Evolutionary conservation across 2,113 vertebrate species (phyloP).

Genomic region (Ramphastos sulfuratus): DNA sequence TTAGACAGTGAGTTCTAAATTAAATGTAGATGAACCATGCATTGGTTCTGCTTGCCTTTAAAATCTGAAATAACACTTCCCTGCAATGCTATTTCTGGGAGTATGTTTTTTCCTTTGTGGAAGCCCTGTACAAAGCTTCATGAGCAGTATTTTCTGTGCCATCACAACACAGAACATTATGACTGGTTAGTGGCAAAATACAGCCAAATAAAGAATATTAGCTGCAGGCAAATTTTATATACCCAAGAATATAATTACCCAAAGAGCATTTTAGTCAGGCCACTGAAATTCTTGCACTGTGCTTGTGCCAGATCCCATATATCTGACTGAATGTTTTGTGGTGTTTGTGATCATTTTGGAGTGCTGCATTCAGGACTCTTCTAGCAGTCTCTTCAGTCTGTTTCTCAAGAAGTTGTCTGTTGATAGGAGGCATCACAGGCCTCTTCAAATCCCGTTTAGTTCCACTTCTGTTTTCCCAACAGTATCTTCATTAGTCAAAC

Average conservation of each 20-base stretch:
- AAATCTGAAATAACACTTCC: neutral
- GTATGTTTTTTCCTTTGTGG: neutral
- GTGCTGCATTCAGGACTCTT: neutral
- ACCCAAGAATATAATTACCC: neutral
- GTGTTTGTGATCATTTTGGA: neutral
- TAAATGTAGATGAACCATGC: neutral
- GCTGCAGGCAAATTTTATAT: neutral
- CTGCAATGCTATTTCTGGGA: neutral
- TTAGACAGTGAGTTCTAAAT: neutral
- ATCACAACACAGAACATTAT: neutral
- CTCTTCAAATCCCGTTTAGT: neutral
- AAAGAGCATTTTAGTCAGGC: neutral
- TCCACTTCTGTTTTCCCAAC: neutral
- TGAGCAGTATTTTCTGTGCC: neutral
- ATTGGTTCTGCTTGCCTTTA: neutral
- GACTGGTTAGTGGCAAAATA: slow-evolving; percentile 5
- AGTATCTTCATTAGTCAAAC: neutral
- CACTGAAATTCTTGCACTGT: neutral
- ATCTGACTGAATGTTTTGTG: neutral
- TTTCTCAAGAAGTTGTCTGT: neutral
- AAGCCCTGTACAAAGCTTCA: neutral
- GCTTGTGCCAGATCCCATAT: neutral
- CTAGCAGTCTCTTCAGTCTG: neutral
- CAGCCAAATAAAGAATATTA: neutral
- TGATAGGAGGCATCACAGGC: neutral